Evolutionary conservation across 2,888 invertebrate genomes (phyloP), one percentile per base, ranked within the genome.

Genomic region (Chelonus formosanus): DNA sequence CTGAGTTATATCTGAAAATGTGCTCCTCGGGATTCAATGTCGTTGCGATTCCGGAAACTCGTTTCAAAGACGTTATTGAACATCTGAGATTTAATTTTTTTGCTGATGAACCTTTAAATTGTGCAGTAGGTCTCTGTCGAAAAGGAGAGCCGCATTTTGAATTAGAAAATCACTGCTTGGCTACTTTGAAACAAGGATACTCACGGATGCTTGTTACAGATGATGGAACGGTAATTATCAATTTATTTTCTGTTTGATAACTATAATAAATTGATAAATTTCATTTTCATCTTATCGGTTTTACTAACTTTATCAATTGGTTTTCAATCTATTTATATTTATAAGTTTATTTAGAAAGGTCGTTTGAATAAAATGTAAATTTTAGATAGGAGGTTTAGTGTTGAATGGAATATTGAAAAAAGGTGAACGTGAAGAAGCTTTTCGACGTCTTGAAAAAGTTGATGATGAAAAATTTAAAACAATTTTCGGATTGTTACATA

Each of bases 51-150:
- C 85, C 86, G 35, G 84, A 85, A 71, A 81, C 85, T 50, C 85
- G 85, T 69, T 88, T 87, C 74, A 86, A 88, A 35, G 88, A 89
- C 35, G 91, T 93, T 57, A 88, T 94, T 69, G 83, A 87, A 35
- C 93, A 93, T 80, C 86, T 94, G 59, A 87, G 92, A 44, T 85
- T 88, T 72, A 92, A 90, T 78, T 92, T 92, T 86, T 94, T 94
- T 82, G 90, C 92, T 0, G 94, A 94, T 79, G 94, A 94, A 80
- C 94, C 94, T 0, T 86, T 94, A 54, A 94, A 94, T 84, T 89
- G 89, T 74, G 91, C 93, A 0, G 91, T 93, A n/a, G 88, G 88
- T 7, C 86, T 94, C 4, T 93, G 93, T 78, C 83, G 88, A 58
- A 87, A 89, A 4, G 93, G 93, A 0, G 88, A 90, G 75, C 88